Base-by-base conservation (phyloP, 2,113 vertebrate genomes). In the Chaetops frenatus region DNA sequence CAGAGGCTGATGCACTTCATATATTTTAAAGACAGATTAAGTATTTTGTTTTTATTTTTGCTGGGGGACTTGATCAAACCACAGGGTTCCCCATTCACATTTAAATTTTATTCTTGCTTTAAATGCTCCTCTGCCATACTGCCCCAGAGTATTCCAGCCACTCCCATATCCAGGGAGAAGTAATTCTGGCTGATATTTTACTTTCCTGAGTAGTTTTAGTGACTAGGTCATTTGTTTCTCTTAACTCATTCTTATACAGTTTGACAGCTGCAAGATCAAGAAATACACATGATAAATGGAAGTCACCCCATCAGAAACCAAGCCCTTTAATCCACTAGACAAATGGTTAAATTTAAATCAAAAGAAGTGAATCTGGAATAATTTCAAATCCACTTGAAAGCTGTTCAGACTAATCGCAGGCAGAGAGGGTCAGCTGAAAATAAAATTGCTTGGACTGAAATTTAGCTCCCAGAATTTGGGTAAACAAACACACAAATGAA, bases 171-270 rank as follows among this genome's bases (percentile, higher is more conserved):
- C 72, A 66, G 31, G 35, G 33, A 86, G 60, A 90, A 92, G 79
- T 7, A 91, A 60, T 69, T 83, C 42, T 83, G 57, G n/a, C 4
- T 5, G 4, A 35, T 67, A 81, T 57, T 92, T 92, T 80, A 90
- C 67, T 85, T 92, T 73, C 15, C 71, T 54, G 53, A 73, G 45
- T 82, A 90, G 60, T 71, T 94, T 78, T 93, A 81, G 47, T 53
- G n/a, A 40, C 24, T 71, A 27, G 27, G 12, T 72, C 71, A 92
- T 92, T 94, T 97, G 78, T 92, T 94, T 95, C 40, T 86, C 51
- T 77, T 90, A 71, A 80, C 15, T 6, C 19, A 67, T 93, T 92
- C 61, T 94, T 78, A 92, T 24, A 48, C 44, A 47, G 65, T 67
- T 81, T 81, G 91, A 72, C 81, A 87, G 91, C 62, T 91, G 33